phyloP scores from a whole-genome alignment of 1,140 invertebrate species.

The Drosophila sp. region DNA sequence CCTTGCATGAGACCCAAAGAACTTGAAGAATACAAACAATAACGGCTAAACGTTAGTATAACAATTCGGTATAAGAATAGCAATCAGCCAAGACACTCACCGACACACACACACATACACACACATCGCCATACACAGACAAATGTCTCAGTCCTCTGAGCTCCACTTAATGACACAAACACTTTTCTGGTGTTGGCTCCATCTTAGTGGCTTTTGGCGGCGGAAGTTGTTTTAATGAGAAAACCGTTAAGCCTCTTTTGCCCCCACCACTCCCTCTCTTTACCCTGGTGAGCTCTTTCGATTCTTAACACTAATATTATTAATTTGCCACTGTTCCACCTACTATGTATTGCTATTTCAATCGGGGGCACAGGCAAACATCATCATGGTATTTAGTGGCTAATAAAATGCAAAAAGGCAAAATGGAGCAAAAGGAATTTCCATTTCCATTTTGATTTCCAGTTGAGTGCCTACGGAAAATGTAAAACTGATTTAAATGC shows the following conservation, averaged over 20 bases:
- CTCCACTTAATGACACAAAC: constrained; percentile 71
- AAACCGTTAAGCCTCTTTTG: constrained; percentile 47
- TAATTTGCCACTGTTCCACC: constrained; percentile 61
- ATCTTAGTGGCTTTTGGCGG: constrained; percentile 18
- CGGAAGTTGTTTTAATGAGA: constrained; percentile 74
- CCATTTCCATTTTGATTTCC: constrained; percentile 35
- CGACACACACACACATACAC: constrained; percentile 23
- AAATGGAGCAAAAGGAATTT: constrained; percentile 31
- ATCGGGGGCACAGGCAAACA: constrained; percentile 47
- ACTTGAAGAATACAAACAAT: constrained; percentile 55
- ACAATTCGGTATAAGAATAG: constrained; percentile 39
- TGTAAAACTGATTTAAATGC: constrained; percentile 73
- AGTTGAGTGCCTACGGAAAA: constrained; percentile 53
- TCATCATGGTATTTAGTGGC: constrained; percentile 62
- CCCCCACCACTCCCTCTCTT: neutral
- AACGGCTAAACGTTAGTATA: constrained; percentile 43
- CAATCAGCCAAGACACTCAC: constrained; percentile 6
- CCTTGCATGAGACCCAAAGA: constrained; percentile 31
- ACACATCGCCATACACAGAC: neutral
- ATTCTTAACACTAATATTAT: constrained; percentile 52
- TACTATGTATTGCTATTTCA: constrained; percentile 9
- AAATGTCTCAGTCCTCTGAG: constrained; percentile 38
- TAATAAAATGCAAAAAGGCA: constrained; percentile 59
- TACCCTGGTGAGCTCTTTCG: neutral
- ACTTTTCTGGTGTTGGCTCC: constrained; percentile 14